Base-by-base conservation (phyloP, 1,140 invertebrate genomes). In the Dendroctonus ponderosae region DNA sequence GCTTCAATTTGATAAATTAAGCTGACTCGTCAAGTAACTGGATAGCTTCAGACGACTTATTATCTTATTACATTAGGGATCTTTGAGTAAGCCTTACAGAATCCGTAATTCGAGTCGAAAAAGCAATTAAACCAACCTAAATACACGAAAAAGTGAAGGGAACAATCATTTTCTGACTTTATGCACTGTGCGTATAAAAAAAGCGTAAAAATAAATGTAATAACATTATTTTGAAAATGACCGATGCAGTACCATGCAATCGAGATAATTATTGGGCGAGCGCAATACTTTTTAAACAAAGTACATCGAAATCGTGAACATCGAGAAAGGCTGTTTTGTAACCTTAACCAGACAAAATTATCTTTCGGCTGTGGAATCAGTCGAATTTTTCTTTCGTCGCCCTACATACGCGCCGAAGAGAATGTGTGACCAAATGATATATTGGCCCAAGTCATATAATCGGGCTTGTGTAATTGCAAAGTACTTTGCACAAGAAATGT, bases 291-390 rank as follows among this genome's bases (percentile, higher is more conserved):
- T 62, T 26, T 62, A 52, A 62, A 61, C 41, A 64, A 51, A 64
- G 41, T 64, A 43, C 51, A 52, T 48, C 42, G 42, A 64, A 64
- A 64, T 56, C 52, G 62, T 56, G 62, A 64, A 66, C 63, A 58
- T 56, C 50, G 53, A 66, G 51, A 56, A 66, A 66, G 53, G 53
- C 39, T 66, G 63, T 66, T 66, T 66, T 66, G 63, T 66, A 66
- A 66, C 63, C 41, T 66, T 43, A 58, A 66, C 63, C 63, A 66
- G 53, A 58, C 63, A 26, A 54, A 66, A 58, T 66, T 58, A 66
- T 66, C 63, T 54, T 66, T 63, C 48, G 53, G 63, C 50, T 56
- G 51, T 48, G 63, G 63, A 64, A 56, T 51, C 62, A 56, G 51
- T 46, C 44, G 38, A 41, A 64, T 64, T 66, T 66, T 66, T 66